Evolutionary conservation across 1,140 invertebrate genomes (phyloP).

Genomic region (Amyelois transitella): DNA sequence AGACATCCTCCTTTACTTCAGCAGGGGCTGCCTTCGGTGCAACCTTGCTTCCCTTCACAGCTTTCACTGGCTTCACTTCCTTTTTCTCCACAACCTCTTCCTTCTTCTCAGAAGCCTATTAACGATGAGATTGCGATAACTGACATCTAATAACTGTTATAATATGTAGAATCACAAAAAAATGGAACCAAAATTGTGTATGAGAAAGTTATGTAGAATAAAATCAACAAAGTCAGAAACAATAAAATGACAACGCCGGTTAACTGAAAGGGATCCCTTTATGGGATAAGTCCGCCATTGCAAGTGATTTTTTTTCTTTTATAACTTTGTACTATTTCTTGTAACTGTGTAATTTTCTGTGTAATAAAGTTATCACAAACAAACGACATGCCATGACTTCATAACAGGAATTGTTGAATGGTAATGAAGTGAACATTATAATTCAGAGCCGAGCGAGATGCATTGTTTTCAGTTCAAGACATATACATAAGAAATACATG

Average conservation of each 20-base stretch:
- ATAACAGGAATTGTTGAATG: neutral
- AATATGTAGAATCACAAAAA: neutral
- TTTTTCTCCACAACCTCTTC: constrained; percentile 56
- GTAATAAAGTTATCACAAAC: too few relatives aligned
- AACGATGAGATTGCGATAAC: constrained; percentile 1
- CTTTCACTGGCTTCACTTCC: constrained; percentile 40
- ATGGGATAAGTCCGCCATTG: too few relatives aligned
- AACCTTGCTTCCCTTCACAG: constrained; percentile 28
- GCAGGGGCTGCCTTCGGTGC: constrained; percentile 27
- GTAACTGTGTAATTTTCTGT: too few relatives aligned
- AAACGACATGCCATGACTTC: neutral
- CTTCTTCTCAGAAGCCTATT: constrained; percentile 40
- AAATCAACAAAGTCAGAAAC: neutral
- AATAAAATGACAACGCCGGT: neutral
- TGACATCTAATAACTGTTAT: neutral
- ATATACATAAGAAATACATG: neutral
- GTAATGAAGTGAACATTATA: neutral
- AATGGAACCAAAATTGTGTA: neutral
- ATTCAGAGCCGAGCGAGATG: neutral
- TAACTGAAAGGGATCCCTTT: too few relatives aligned
- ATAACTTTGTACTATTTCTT: too few relatives aligned
- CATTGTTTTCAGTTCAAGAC: neutral
- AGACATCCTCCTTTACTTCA: constrained; percentile 40
- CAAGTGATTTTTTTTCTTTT: too few relatives aligned
- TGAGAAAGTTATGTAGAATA: neutral